Evolutionary conservation across 2,113 vertebrate genomes (phyloP).

Genomic region (Rallus limicola): DNA sequence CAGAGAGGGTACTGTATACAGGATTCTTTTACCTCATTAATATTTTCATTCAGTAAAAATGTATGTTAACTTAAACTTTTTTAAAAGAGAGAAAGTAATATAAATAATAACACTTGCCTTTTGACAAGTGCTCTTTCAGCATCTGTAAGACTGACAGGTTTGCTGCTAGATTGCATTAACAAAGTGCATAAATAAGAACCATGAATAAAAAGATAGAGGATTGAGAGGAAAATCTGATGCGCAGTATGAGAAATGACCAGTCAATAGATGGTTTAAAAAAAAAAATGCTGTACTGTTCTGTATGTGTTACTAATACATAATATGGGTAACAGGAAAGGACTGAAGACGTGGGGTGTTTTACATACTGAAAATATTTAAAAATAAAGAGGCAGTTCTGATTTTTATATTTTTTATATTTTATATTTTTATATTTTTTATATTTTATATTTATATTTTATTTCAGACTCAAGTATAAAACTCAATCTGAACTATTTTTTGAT

Average conservation of each 20-base stretch:
- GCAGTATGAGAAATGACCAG: neutral
- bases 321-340: neutral
- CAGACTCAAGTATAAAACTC: neutral
- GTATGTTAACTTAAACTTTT: neutral
- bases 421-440: too few species aligned
- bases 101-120: neutral
- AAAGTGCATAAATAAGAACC: neutral
- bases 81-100: neutral
- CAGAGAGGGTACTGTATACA: neutral
- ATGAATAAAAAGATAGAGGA: neutral
- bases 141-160: neutral
- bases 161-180: fast-evolving
- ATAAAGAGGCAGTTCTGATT: neutral
- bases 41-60: neutral
- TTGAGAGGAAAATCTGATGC: neutral
- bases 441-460: too few species aligned
- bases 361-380: neutral
- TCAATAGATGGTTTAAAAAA: neutral
- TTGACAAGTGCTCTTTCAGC: neutral
- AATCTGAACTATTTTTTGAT: neutral
- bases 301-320: neutral
- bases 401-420: too few species aligned
- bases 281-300: neutral
- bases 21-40: neutral
- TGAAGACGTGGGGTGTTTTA: fast-evolving